These are phyloP conservation scores for Acleris sparsana DNA, from an alignment of 2,888 invertebrate genomes.

Conservation along the genomic window DNA sequence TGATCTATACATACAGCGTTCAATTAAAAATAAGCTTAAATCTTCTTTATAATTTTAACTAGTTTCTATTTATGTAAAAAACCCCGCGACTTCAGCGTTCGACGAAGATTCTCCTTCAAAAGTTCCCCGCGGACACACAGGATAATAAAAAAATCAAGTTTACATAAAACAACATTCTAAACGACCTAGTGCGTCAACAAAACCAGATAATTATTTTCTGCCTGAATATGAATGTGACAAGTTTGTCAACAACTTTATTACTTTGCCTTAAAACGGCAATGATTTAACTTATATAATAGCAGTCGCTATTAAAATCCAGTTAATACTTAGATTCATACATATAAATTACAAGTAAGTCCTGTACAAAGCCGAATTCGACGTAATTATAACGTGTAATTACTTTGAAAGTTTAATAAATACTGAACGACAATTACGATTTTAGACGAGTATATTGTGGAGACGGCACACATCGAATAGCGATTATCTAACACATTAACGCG, in stretches of 20 bases:
- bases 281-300: not conserved
- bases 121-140: too few relatives aligned
- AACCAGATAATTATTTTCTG: slow-evolving; percentile 27
- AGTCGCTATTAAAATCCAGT: too few relatives aligned
- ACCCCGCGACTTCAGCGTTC: too few relatives aligned
- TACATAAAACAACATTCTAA: slow-evolving; percentile 12
- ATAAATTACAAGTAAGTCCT: too few relatives aligned
- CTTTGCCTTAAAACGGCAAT: not conserved
- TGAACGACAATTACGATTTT: slow-evolving; percentile 19
- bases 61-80: too few relatives aligned
- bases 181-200: slow-evolving; percentile 27
- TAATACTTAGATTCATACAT: too few relatives aligned
- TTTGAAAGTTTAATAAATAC: not conserved
- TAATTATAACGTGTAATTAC: not conserved
- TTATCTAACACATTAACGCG: slow-evolving; percentile 40
- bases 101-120: too few relatives aligned
- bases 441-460: slow-evolving; percentile 19
- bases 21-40: too few relatives aligned
- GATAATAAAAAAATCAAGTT: not conserved
- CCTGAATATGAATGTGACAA: slow-evolving; percentile 17
- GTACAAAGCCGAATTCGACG: too few relatives aligned
- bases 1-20: too few relatives aligned
- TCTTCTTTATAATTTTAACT: too few relatives aligned
- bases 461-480: slow-evolving; percentile 30
- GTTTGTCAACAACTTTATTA: slow-evolving; percentile 18